These are phyloP conservation scores for Liolophura sinensis DNA, from an alignment of 1,140 invertebrate genomes.

Conservation along the genomic window DNA sequence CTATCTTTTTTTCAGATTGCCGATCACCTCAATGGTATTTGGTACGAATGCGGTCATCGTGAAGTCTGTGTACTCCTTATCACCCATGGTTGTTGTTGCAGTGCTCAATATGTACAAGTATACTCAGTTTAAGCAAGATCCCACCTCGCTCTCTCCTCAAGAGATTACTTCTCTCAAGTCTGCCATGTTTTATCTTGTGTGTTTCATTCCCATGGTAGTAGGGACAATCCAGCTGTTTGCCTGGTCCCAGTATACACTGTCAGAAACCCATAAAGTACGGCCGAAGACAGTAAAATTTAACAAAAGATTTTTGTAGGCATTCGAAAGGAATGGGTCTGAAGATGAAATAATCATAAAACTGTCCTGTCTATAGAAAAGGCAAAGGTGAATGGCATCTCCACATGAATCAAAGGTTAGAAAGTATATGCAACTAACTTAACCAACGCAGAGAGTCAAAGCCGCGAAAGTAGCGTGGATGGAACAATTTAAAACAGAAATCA, in stretches of 20 bases:
- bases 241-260: conserved; percentile 36
- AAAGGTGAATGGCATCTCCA: too few species aligned
- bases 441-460: too few species aligned
- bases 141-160: neutral
- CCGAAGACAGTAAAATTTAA: too few species aligned
- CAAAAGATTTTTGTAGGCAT: too few species aligned
- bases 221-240: conserved; percentile 31
- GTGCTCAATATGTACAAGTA: conserved; percentile 51
- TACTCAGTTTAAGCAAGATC: conserved; percentile 20
- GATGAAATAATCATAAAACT: too few species aligned
- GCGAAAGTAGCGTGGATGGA: too few species aligned
- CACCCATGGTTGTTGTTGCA: conserved; percentile 50
- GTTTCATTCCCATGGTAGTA: conserved; percentile 29
- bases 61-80: conserved; percentile 54
- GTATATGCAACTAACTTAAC: too few species aligned
- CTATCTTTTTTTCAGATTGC: conserved; percentile 44
- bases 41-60: conserved; percentile 55
- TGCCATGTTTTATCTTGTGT: conserved; percentile 39
- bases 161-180: conserved; percentile 15
- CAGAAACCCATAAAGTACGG: conserved; percentile 10
- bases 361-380: too few species aligned
- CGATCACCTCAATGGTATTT: conserved; percentile 55
- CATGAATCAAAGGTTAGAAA: too few species aligned
- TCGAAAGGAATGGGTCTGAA: too few species aligned
- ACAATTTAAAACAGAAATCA: too few species aligned